These are phyloP conservation scores for Bucorvus abyssinicus DNA, from an alignment of 2,797 vertebrate genomes.

Conservation along the genomic window DNA sequence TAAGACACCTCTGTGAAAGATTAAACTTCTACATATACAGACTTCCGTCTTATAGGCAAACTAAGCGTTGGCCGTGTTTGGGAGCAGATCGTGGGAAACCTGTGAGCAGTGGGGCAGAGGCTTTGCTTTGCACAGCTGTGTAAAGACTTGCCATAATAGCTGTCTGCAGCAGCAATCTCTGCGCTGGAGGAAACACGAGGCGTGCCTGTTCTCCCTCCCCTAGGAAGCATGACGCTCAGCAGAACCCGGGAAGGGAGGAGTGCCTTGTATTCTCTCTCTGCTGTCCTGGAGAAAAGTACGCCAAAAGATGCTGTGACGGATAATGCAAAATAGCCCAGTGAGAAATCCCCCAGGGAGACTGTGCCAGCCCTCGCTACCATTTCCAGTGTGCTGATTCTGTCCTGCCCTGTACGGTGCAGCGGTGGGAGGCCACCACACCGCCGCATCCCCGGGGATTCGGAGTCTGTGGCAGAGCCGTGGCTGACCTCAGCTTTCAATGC, in stretches of 20 bases:
- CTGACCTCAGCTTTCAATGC: accelerated
- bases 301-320: background rate
- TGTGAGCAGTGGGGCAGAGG: background rate
- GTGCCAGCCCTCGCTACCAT: background rate
- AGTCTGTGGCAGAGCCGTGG: background rate
- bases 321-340: accelerated
- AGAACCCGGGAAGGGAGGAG: background rate
- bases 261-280: background rate
- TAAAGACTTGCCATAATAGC: background rate
- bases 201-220: background rate
- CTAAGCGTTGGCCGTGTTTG: background rate
- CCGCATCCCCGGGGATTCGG: background rate
- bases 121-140: conserved; percentile 36
- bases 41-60: background rate
- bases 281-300: background rate
- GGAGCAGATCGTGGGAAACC: background rate
- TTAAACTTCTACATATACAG: background rate
- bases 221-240: background rate
- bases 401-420: accelerated
- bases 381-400: accelerated
- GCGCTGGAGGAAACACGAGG: background rate
- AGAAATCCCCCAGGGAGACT: background rate
- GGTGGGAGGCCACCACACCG: accelerated
- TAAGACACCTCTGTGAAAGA: background rate
- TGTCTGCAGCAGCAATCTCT: background rate